Evolutionary conservation across 2,888 invertebrate species (phyloP).

Genomic region (Oeneis ivallda): DNA sequence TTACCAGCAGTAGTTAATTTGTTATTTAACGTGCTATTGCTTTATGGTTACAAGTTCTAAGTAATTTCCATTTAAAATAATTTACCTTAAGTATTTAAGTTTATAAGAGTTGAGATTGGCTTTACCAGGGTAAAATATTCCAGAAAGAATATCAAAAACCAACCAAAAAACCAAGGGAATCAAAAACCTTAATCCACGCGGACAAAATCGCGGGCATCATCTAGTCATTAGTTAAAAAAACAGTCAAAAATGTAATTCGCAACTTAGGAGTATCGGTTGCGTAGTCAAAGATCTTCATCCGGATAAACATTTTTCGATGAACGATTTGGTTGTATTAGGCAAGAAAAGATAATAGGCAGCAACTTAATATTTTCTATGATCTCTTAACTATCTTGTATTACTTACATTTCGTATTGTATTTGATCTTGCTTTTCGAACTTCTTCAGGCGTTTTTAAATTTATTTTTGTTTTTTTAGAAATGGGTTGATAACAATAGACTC

Average conservation of each 20-base stretch:
- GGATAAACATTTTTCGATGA: constrained; percentile 1
- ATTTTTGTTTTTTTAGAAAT: constrained; percentile 1
- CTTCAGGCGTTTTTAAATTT: background rate
- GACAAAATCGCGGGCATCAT: no score
- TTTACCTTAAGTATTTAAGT: no score
- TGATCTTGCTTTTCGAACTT: background rate
- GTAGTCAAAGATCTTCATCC: background rate
- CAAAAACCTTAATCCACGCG: no score
- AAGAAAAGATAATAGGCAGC: background rate
- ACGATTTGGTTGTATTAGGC: constrained; percentile 1
- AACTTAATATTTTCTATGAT: constrained; percentile 7
- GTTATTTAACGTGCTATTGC: constrained; percentile 29
- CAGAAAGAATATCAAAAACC: no score
- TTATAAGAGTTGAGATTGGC: no score
- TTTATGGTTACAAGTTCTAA: constrained; percentile 1
- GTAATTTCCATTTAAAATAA: background rate
- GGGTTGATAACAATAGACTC: background rate
- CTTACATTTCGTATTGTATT: background rate
- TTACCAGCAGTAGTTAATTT: constrained; percentile 33
- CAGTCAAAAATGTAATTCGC: background rate
- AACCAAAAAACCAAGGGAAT: no score
- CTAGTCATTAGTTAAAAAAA: background rate
- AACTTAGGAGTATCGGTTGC: constrained; percentile 1
- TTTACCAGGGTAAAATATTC: no score
- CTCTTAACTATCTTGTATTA: background rate